Base-by-base conservation (phyloP, 2,797 vertebrate genomes). In the Anolis apletophallus region DNA sequence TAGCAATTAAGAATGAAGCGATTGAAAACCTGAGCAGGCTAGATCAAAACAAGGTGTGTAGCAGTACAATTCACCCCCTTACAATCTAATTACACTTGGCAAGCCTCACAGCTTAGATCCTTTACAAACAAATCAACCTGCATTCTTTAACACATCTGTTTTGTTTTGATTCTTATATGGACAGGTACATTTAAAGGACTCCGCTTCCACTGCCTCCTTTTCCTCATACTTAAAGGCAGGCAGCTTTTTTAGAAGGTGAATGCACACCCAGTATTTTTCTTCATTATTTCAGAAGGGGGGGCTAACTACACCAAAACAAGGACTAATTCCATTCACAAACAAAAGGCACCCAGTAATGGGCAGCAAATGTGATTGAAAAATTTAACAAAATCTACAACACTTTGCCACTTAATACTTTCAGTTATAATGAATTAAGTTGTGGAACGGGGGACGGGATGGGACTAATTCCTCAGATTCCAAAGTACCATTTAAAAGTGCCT, bases 401-500 rank as follows among this genome's bases (percentile, higher is more conserved):
- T 86, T 80, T 80, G 0, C 50, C 85, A 72, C 82, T 86, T 92
- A 84, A 90, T 68, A 73, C 75, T 87, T 80, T 55, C 3, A 34
- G 69, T 87, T 84, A 67, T 46, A 89, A 84, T 17, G 32, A 89
- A 50, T n/a, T 0, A 21, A 87, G 86, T 90, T 78, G 13, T 77
- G 91, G 91, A 92, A 81, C 7, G 8, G 4, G 10, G 23, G 14
- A 78, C 90, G 90, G 92, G 87, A 59, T 40, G 40, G 46, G 46
- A 91, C 68, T 84, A 12, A 88, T 88, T 93, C 88, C 85, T 88
- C 55, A 54, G 75, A 8, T 87, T 91, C 81, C 87, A 75, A 73
- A 3, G 75, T 57, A 73, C 64, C 69, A 71, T 64, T 74, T 85
- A 91, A 79, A 88, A 91, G 80, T 4, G 2, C 57, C 89, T 92